Base-by-base conservation (phyloP, 1,140 invertebrate genomes). In the Drosophila kanapiae region DNA sequence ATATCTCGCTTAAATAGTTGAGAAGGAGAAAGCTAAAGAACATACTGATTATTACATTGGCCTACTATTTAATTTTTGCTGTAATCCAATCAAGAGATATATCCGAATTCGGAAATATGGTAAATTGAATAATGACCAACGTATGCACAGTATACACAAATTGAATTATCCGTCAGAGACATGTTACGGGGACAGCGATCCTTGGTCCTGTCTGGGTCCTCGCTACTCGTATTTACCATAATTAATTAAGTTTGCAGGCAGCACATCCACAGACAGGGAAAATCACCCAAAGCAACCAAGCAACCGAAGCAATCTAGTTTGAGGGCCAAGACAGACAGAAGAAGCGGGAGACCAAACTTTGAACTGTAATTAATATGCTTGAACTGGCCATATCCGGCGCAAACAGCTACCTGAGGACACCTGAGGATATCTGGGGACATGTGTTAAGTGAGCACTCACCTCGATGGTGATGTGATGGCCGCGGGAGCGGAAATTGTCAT, bases 401-500 rank as follows among this genome's bases (percentile, higher is more conserved):
- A 29, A 29, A n/a, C 47, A 45, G 2, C 40, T 9, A n/a, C 14
- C 47, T 5, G 48, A 6, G 53, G 14, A 45, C 11, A 29, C 23
- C 56, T 18, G 63, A 3, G 31, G 18, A 18, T 29, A 29, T 37
- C 37, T n/a, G 13, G 45, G 63, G 58, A 51, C 49, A 60, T 60
- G 59, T 53, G 58, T 74, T 57, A 53, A 63, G 43, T 64, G 42
- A 47, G 35, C 64, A 92, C 91, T 92, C 69, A 92, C 91, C 91
- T 92, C 91, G 49, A 92, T 92, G 43, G 91, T 92, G 69, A 92
- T 76, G 93, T 94, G 91, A 94, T 94, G 63, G 93, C 94, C 92
- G 93, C 94, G 78, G 91, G 94, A 67, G 88, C 94, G 78, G 93
- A 94, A 80, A 69, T 92, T 92, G 54, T 92, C 91, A 43, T 95